A percentile compares a stretch with the other conserved stretches of the same genome.
Evolutionary conservation across 2,888 invertebrate genomes (phyloP).

Genomic region (Pachydiplax longipennis): DNA sequence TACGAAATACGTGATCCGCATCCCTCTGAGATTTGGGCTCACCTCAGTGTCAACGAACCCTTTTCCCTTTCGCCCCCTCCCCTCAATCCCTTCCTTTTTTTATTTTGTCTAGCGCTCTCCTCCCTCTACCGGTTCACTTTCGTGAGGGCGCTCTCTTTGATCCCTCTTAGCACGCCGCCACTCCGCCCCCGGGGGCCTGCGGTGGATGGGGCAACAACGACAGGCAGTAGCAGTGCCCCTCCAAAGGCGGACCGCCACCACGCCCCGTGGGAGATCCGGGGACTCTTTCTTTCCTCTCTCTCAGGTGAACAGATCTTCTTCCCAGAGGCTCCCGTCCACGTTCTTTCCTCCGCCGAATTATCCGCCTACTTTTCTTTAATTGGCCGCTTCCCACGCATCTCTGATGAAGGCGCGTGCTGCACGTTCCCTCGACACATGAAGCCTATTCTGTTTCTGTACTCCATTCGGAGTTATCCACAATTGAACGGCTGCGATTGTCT

Average conservation of each 20-base stretch:
- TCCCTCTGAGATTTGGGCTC: constrained; percentile 1
- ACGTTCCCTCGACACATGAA: no score
- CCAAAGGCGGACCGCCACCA: constrained; percentile 1
- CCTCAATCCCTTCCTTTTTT: neutral
- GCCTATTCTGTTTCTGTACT: no score
- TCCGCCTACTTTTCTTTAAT: no score
- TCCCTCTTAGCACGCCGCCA: constrained; percentile 32
- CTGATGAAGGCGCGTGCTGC: no score
- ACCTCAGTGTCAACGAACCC: constrained; percentile 31
- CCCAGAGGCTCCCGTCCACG: no score
- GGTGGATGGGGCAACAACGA: neutral
- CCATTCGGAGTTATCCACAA: no score
- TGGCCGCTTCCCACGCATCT: no score
- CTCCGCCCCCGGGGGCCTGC: neutral
- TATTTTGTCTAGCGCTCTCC: constrained; percentile 19
- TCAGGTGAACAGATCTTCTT: no score
- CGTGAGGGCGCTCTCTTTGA: constrained; percentile 11
- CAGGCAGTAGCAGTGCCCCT: neutral
- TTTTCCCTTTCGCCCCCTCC: neutral
- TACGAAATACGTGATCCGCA: neutral
- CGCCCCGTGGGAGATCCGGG: constrained; percentile 36
- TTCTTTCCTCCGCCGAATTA: no score
- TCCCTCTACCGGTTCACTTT: neutral
- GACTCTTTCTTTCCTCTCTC: no score
- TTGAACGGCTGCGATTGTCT: no score